Percentiles rank a stretch among this genome's conserved stretches.
Evolutionary conservation across 2,797 vertebrate species (phyloP).

Genomic region (Cercopithecus diana): DNA sequence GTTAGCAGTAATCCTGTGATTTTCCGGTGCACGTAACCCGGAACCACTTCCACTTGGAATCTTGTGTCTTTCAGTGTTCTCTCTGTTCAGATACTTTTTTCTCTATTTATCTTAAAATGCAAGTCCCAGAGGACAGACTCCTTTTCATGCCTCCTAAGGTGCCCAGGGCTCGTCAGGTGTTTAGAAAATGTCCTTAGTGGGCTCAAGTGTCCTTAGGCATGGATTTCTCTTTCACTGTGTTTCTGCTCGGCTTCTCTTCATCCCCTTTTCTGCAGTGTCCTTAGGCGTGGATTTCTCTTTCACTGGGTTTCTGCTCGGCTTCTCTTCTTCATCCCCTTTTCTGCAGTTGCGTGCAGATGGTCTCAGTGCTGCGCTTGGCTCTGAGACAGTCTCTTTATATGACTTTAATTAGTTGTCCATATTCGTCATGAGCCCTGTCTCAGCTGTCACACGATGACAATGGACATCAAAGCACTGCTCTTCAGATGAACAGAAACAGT

Average conservation of each 20-base stretch:
- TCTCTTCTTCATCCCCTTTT: rapidly evolving
- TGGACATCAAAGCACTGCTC: not conserved
- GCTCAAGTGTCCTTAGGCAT: not conserved
- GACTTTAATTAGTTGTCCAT: not conserved
- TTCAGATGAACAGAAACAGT: not conserved
- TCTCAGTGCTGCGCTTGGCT: not conserved
- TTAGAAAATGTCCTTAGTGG: not conserved
- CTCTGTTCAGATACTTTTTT: not conserved
- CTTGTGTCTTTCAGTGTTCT: not conserved
- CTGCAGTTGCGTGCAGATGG: rapidly evolving
- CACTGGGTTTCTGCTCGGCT: not conserved
- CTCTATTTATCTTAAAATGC: not conserved
- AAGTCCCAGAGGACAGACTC: not conserved
- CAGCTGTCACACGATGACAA: not conserved
- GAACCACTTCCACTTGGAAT: not conserved
- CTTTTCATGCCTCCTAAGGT: not conserved
- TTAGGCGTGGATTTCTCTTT: not conserved
- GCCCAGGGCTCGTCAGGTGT: not conserved
- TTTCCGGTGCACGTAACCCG: not conserved
- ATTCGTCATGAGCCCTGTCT: not conserved
- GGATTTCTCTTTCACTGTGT: not conserved
- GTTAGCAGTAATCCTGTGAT: not conserved
- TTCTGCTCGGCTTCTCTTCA: not conserved
- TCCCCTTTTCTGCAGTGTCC: not conserved
- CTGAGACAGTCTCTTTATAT: not conserved